Percentiles rank a stretch among this genome's conserved stretches.
These are phyloP conservation scores for Falco rusticolus DNA, from an alignment of 2,797 vertebrate genomes.

Conservation along the genomic window DNA sequence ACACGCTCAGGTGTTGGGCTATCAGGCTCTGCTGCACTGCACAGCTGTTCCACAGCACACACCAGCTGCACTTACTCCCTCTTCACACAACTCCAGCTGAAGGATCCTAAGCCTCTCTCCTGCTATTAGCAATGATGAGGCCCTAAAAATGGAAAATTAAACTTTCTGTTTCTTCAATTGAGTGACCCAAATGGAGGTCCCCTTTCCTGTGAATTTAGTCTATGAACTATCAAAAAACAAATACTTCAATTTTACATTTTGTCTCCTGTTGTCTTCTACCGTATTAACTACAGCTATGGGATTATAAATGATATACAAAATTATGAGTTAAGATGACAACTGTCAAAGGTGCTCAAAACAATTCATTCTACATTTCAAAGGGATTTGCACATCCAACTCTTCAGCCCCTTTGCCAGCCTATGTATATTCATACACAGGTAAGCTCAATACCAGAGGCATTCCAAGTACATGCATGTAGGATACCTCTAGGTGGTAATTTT, in stretches of 20 bases:
- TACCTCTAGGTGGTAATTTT: neutral
- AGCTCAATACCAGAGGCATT: fast-evolving
- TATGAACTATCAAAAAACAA: neutral
- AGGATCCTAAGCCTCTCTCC: neutral
- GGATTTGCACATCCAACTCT: neutral
- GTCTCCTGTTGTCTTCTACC: neutral
- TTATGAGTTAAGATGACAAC: neutral
- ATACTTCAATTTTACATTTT: neutral
- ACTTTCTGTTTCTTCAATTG: neutral
- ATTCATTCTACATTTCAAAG: neutral
- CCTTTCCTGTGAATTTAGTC: neutral
- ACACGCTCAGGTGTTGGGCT: conserved; percentile 13
- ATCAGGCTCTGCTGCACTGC: neutral
- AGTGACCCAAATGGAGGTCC: neutral
- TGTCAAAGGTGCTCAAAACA: neutral
- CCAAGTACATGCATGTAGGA: neutral
- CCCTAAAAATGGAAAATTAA: neutral
- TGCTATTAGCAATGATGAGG: neutral
- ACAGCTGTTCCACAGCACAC: conserved; percentile 1
- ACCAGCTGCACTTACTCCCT: conserved; percentile 18
- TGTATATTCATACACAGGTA: neutral
- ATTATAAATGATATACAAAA: neutral
- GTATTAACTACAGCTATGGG: neutral
- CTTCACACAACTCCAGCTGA: neutral
- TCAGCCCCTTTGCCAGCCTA: neutral